These are phyloP conservation scores for Melanophora roralis DNA, from an alignment of 2,888 invertebrate species.

Conservation along the genomic window DNA sequence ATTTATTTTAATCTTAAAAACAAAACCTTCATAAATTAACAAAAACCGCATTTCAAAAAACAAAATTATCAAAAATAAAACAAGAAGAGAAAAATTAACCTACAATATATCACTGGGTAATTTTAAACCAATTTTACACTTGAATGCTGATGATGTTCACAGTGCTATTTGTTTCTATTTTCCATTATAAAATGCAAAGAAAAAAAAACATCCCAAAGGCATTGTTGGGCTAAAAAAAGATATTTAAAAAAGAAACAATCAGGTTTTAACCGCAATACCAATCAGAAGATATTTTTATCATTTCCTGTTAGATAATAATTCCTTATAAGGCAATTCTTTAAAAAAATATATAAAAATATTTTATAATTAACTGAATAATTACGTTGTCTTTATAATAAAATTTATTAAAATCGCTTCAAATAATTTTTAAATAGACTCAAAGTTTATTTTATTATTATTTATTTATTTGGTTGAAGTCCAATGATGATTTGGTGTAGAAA, in stretches of 20 bases:
- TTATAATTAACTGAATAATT: too few species aligned
- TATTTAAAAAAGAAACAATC: constrained; percentile 6
- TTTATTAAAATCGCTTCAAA: too few species aligned
- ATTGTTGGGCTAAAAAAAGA: constrained; percentile 12
- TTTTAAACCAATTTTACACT: constrained; percentile 47
- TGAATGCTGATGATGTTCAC: constrained; percentile 35
- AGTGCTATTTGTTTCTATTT: constrained; percentile 9
- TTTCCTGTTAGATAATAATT: constrained; percentile 41
- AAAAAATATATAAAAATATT: too few species aligned
- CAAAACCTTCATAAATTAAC: constrained; percentile 1
- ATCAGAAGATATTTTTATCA: constrained; percentile 8
- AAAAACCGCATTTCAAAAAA: constrained; percentile 47
- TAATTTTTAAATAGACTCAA: too few species aligned
- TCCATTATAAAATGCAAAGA: not conserved
- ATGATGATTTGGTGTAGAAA: too few species aligned
- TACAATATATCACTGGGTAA: constrained; percentile 32
- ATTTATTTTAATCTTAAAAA: constrained; percentile 39
- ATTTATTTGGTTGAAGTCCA: too few species aligned
- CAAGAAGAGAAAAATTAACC: not conserved
- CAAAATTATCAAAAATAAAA: too few species aligned
- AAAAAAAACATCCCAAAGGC: too few species aligned
- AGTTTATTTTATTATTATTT: too few species aligned
- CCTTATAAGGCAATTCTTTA: not conserved
- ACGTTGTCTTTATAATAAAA: not conserved
- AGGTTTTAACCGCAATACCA: constrained; percentile 31